phyloP scores from a whole-genome alignment of 37 sponge, comb jelly and placozoan species.

The Tethya wilhelma region DNA sequence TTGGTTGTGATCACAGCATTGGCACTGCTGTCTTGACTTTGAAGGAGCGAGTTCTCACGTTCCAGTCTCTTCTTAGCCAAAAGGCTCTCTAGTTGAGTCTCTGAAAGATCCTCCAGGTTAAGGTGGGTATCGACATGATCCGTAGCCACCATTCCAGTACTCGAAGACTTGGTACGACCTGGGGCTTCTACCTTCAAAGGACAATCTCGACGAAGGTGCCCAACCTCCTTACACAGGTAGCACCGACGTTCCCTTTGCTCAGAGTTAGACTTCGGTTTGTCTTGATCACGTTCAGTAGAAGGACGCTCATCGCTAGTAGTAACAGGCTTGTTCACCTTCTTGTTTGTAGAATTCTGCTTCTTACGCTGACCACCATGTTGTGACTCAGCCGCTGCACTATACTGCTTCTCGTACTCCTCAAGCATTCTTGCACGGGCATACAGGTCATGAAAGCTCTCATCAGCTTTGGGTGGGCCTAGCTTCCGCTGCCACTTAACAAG shows the following conservation, averaged over 20 bases:
- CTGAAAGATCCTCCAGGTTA: not conserved
- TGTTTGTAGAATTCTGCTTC: too few relatives aligned
- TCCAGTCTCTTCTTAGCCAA: not conserved
- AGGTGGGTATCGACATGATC: not conserved
- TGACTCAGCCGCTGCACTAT: too few relatives aligned
- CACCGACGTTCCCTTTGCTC: slow-evolving; percentile 19
- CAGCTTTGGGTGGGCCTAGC: slow-evolving; percentile 10
- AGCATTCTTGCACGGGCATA: slow-evolving; percentile 11
- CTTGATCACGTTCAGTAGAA: too few relatives aligned
- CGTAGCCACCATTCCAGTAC: not conserved
- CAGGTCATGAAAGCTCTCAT: slow-evolving; percentile 16
- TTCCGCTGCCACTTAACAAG: slow-evolving; percentile 11
- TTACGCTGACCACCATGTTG: too few relatives aligned
- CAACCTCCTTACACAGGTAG: slow-evolving; percentile 11
- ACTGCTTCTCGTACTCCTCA: slow-evolving; percentile 22
- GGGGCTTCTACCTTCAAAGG: slow-evolving; percentile 17
- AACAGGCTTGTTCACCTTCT: too few relatives aligned
- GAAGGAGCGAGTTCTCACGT: not conserved
- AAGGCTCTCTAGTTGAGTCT: slow-evolving; percentile 12
- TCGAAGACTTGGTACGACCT: not conserved
- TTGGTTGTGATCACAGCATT: not conserved
- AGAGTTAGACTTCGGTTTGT: not conserved
- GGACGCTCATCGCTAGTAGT: too few relatives aligned
- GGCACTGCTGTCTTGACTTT: not conserved
- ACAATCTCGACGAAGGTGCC: slow-evolving; percentile 22